phyloP scores from a whole-genome alignment of 2,888 invertebrate species.

The Auanema freiburgensis region DNA sequence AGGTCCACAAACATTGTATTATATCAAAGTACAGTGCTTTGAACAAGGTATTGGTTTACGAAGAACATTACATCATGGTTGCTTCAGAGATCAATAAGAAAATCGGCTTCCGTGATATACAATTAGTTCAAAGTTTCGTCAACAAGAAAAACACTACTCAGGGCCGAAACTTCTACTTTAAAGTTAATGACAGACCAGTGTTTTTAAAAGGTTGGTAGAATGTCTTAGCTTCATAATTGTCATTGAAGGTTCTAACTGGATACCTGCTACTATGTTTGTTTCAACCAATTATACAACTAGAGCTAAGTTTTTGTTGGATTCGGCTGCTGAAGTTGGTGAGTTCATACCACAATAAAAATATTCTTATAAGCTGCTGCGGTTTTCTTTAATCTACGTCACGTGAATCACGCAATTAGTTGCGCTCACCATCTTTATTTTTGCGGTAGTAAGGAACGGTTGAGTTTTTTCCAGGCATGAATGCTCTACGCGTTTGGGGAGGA shows the following conservation, averaged over 20 bases:
- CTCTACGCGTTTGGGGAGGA: constrained; percentile 96
- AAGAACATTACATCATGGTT: too few species aligned
- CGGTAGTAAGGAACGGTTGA: not conserved
- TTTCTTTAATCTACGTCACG: too few species aligned
- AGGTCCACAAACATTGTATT: constrained; percentile 80
- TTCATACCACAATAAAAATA: not conserved
- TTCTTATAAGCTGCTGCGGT: too few species aligned
- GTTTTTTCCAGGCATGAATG: constrained; percentile 74
- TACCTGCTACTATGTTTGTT: constrained; percentile 56
- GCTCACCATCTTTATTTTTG: too few species aligned
- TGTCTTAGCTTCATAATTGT: not conserved
- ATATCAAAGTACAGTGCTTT: constrained; percentile 22
- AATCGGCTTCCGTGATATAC: constrained; percentile 84
- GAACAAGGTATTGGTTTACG: constrained; percentile 18
- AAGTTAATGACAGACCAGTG: constrained; percentile 81
- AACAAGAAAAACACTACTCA: constrained; percentile 28
- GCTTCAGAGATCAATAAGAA: constrained; percentile 43
- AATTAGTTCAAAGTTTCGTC: constrained; percentile 71
- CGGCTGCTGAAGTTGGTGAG: constrained; percentile 34
- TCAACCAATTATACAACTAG: constrained; percentile 26
- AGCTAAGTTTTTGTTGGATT: constrained; percentile 42
- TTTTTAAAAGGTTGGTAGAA: constrained; percentile 77
- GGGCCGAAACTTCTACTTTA: constrained; percentile 80
- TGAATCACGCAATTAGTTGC: too few species aligned
- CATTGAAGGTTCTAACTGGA: constrained; percentile 54